Conservation (phyloP, 2,888 invertebrate genomes). For the Andrena fulva region DNA sequence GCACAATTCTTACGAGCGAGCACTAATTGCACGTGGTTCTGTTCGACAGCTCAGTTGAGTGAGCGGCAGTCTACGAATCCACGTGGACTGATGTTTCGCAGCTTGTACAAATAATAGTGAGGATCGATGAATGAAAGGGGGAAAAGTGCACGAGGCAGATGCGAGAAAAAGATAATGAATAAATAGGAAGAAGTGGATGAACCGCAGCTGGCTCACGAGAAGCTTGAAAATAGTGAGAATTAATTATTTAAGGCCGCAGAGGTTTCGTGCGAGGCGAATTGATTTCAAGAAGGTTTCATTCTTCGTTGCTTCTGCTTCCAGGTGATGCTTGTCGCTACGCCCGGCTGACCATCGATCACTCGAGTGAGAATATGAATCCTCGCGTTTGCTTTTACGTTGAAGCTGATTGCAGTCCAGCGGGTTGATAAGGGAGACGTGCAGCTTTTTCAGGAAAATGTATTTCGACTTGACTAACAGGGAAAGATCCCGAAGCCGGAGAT, state of each 20-base stretch:
- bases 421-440: too few species aligned
- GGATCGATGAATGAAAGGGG: neutral
- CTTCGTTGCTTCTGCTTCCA: constrained; percentile 42
- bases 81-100: constrained; percentile 31
- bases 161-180: neutral
- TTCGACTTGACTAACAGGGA: too few species aligned
- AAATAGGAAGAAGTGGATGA: neutral
- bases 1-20: neutral
- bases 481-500: too few species aligned
- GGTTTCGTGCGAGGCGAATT: constrained; percentile 32
- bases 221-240: neutral
- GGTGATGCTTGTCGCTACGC: constrained; percentile 1
- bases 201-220: neutral
- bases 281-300: constrained; percentile 10
- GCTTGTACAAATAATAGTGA: constrained; percentile 30
- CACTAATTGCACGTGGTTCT: constrained; percentile 56
- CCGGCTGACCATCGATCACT: neutral
- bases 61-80: constrained; percentile 40
- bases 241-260: neutral
- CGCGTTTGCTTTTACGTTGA: neutral
- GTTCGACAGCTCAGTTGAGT: constrained; percentile 66
- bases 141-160: neutral
- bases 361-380: neutral
- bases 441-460: too few species aligned
- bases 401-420: too few species aligned